A percentile compares a stretch with the other conserved stretches of the same genome.
These are phyloP conservation scores for Phrynosoma blainvillii DNA, from an alignment of 2,113 vertebrate genomes.

Conservation along the genomic window DNA sequence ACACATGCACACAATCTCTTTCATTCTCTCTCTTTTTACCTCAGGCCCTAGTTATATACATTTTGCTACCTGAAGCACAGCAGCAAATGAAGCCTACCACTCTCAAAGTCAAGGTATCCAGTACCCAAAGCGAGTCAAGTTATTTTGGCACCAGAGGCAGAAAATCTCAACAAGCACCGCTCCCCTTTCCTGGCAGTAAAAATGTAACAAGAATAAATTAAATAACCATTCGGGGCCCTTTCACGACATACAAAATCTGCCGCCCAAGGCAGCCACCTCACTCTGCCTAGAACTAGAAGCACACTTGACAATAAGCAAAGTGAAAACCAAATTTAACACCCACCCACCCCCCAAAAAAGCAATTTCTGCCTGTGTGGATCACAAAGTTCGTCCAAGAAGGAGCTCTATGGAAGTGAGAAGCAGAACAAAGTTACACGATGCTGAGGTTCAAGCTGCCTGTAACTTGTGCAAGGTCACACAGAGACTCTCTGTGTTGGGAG, in stretches of 20 bases:
- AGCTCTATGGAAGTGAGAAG: neutral
- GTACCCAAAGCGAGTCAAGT: neutral
- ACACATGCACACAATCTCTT: no score
- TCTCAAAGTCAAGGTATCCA: neutral
- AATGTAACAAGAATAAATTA: neutral
- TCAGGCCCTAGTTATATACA: no score
- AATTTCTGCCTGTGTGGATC: neutral
- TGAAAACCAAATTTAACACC: neutral
- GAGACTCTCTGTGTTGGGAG: constrained; percentile 26
- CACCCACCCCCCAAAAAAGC: neutral
- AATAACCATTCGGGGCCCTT: neutral
- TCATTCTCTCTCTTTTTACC: no score
- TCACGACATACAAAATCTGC: neutral
- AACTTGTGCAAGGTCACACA: constrained; percentile 22
- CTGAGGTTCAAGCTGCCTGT: neutral
- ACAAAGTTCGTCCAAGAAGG: neutral
- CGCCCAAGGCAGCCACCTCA: neutral
- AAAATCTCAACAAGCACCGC: neutral
- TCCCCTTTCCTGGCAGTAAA: neutral
- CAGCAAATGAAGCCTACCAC: neutral
- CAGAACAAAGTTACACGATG: neutral
- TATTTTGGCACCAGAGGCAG: neutral
- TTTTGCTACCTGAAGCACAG: no score
- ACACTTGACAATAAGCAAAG: neutral
- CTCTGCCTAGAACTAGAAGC: neutral